Percentiles rank a stretch among this genome's conserved stretches.
phyloP scores from a whole-genome alignment of 2,888 invertebrate species.

The Sphinx pinastri region DNA sequence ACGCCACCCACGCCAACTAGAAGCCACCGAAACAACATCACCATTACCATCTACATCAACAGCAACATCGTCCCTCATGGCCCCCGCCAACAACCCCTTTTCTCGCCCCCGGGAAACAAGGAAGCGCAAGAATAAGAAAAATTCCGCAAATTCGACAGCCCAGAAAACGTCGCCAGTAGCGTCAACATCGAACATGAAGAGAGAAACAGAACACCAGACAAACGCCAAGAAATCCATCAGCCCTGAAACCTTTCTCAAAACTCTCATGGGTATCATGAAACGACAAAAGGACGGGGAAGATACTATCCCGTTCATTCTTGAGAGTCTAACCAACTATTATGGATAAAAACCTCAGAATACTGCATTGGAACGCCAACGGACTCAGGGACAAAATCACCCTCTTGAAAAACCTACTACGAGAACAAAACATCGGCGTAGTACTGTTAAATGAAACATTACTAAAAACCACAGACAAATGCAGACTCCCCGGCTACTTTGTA shows the following conservation, averaged over 20 bases:
- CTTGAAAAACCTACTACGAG: too few species aligned
- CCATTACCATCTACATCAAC: too few species aligned
- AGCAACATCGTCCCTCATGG: too few species aligned
- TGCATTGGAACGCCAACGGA: too few species aligned
- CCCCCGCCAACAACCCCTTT: constrained; percentile 18
- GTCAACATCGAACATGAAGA: too few species aligned
- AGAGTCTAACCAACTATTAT: too few species aligned
- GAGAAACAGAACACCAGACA: neutral
- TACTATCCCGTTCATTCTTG: too few species aligned
- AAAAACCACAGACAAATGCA: neutral
- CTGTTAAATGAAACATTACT: neutral
- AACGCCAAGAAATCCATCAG: neutral
- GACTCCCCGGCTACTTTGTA: constrained; percentile 15
- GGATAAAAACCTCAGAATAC: too few species aligned
- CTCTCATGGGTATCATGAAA: too few species aligned
- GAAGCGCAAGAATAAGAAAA: neutral
- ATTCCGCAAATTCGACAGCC: neutral
- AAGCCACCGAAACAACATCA: neutral
- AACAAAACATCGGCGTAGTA: constrained; percentile 6
- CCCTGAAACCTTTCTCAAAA: neutral
- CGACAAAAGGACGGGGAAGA: too few species aligned
- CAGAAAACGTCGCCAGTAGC: neutral
- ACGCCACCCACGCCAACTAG: too few species aligned
- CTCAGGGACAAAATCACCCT: too few species aligned
- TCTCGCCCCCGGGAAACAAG: neutral